Evolutionary conservation across 2,113 vertebrate species (phyloP), one percentile per base, ranked within the genome.

Genomic region (Leptodactylus fuscus): DNA sequence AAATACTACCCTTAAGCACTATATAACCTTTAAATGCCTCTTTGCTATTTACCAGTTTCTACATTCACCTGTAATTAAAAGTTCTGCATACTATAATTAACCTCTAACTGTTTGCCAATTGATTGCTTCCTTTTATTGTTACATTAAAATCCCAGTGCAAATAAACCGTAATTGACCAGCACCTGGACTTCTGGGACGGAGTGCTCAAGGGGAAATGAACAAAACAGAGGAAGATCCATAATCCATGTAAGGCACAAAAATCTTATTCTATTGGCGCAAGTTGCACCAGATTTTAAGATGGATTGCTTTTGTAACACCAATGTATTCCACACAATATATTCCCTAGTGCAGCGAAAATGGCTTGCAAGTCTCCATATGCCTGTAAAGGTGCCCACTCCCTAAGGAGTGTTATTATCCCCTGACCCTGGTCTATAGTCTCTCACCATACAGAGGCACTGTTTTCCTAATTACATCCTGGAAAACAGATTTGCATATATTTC

Each of bases 121-220:
- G 71, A 74, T 74, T 74, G 41, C 44, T 74, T 48, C 44, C 70
- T 74, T 74, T 74, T 73, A 73, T 73, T 46, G 36, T 74, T 67
- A 44, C 41, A 74, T 29, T 48, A 48, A 69, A 74, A 46, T 74
- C 20, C 11, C 65, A 36, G 16, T 22, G 34, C 71, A 74, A 74
- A 24, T 73, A 74, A 74, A 48, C 5, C 8, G 12, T 48, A 74
- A 74, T 29, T 48, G 71, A 13, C 71, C n/a, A 16, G 13, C 1
- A 27, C 41, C n/a, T 74, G 13, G 13, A 48, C 41, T 48, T 48
- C n/a, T 48, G 70, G 12, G 5, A 46, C 29, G 22, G 32, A 36
- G 27, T 16, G 12, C 60, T 29, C n/a, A 60, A 60, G 1, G 22
- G 3, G 55, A 1, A 55, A n/a, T 24, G n/a, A 27, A 60, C 22